A percentile compares a stretch with the other conserved stretches of the same genome.
phyloP scores from a whole-genome alignment of 2,888 invertebrate genomes.

The Dolichopus griseipennis region DNA sequence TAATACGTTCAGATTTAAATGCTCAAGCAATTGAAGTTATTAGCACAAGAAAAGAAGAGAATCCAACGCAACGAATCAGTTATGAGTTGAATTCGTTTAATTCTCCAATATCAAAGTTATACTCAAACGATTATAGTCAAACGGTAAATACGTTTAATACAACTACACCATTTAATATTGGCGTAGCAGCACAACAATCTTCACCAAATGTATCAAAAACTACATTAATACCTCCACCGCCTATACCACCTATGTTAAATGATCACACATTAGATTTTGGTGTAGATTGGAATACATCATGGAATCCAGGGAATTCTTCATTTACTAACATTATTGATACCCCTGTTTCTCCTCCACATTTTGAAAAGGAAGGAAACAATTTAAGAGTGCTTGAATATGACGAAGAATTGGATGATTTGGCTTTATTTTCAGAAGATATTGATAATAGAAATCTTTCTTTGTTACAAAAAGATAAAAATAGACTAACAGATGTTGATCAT shows the following conservation, averaged over 20 bases:
- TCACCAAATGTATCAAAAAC: not conserved
- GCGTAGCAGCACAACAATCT: not conserved
- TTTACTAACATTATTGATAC: slow-evolving; percentile 46
- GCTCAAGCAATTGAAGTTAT: not conserved
- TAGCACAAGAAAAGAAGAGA: not conserved
- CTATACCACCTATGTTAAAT: slow-evolving; percentile 37
- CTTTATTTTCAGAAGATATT: slow-evolving; percentile 43
- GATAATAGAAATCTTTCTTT: slow-evolving; percentile 52
- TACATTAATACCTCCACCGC: slow-evolving; percentile 29
- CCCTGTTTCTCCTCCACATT: slow-evolving; percentile 58
- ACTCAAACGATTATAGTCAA: slow-evolving; percentile 1
- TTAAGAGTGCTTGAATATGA: slow-evolving; percentile 53
- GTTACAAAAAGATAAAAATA: slow-evolving; percentile 28
- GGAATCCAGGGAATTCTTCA: slow-evolving; percentile 44
- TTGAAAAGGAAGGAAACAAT: slow-evolving; percentile 52
- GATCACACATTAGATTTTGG: slow-evolving; percentile 36
- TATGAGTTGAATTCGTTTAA: not conserved
- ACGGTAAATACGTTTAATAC: not conserved
- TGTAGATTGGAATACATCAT: slow-evolving; percentile 41
- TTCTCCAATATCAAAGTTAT: not conserved
- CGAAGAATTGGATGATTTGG: slow-evolving; percentile 46
- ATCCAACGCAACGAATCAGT: not conserved
- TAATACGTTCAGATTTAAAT: not conserved
- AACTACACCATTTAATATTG: not conserved
- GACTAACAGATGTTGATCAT: slow-evolving; percentile 64